Evolutionary conservation across 1,140 invertebrate species (phyloP).

Genomic region (Philopotamus ludificatus): DNA sequence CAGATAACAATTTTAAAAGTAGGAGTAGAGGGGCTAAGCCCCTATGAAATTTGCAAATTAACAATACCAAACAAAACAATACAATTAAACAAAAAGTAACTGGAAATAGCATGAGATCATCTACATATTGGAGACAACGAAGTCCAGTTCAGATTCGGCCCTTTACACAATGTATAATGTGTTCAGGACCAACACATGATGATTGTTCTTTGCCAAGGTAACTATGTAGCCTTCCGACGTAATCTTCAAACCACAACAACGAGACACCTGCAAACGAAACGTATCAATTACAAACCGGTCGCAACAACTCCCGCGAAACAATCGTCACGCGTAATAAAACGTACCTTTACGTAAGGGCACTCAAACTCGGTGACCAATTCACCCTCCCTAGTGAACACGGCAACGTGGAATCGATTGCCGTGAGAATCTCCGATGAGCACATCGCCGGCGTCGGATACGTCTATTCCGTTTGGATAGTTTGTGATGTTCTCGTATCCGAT

Average conservation of each 20-base stretch:
- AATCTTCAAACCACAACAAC: constrained; percentile 95
- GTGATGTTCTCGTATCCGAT: constrained; percentile 95
- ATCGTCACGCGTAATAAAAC: constrained; percentile 20
- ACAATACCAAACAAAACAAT: constrained; percentile 47
- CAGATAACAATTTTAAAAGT: constrained; percentile 39
- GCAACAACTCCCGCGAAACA: too few relatives aligned
- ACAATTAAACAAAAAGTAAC: constrained; percentile 55
- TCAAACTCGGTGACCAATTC: constrained; percentile 90
- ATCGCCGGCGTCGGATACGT: constrained; percentile 94
- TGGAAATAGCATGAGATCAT: constrained; percentile 55
- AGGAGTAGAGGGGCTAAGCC: constrained; percentile 33
- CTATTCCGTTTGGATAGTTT: constrained; percentile 96
- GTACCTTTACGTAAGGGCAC: constrained; percentile 92
- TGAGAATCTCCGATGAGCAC: constrained; percentile 96
- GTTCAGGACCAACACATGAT: constrained; percentile 94
- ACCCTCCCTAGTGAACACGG: constrained; percentile 87
- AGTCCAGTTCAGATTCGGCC: constrained; percentile 52
- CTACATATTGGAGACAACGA: constrained; percentile 44
- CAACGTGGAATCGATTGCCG: constrained; percentile 95
- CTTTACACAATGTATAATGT: constrained; percentile 88
- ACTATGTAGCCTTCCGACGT: constrained; percentile 95
- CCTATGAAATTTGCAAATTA: constrained; percentile 36
- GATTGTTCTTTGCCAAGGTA: constrained; percentile 97
- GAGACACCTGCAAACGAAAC: constrained; percentile 77
- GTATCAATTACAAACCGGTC: neutral